Evolutionary conservation across 2,888 invertebrate species (phyloP).

Genomic region (Anagyrus pseudococci): DNA sequence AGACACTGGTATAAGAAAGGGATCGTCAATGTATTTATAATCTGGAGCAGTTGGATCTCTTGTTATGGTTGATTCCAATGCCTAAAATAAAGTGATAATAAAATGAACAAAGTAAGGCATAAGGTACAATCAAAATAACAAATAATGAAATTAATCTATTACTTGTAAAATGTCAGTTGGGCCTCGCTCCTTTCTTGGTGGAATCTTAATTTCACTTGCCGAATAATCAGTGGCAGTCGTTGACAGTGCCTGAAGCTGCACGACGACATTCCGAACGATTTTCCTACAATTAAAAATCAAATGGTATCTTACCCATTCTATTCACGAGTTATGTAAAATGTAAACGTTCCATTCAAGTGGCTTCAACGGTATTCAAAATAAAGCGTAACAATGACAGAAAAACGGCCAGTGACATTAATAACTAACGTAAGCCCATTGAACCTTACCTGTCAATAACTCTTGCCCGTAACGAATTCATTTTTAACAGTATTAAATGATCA

Average conservation of each 20-base stretch:
- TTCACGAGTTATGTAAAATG: too few relatives aligned
- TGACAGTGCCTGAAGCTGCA: slow-evolving; percentile 29
- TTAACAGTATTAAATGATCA: too few relatives aligned
- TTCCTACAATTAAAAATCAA: slow-evolving; percentile 27
- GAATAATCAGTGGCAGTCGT: slow-evolving; percentile 21
- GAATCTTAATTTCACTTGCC: slow-evolving; percentile 66
- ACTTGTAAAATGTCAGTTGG: slow-evolving; percentile 82
- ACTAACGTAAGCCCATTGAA: not conserved
- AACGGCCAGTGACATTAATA: not conserved
- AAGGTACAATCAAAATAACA: not conserved
- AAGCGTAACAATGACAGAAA: not conserved
- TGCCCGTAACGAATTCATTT: slow-evolving; percentile 44
- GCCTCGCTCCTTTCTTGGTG: slow-evolving; percentile 75
- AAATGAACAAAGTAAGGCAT: not conserved
- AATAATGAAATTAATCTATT: not conserved
- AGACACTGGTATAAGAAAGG: slow-evolving; percentile 80
- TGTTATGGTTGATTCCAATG: slow-evolving; percentile 79
- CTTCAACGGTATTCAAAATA: too few relatives aligned
- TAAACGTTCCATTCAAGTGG: too few relatives aligned
- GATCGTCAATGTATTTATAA: slow-evolving; percentile 92
- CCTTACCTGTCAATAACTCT: slow-evolving; percentile 39
- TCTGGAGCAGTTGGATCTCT: slow-evolving; percentile 85
- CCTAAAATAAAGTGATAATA: slow-evolving; percentile 59
- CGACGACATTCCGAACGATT: slow-evolving; percentile 22
- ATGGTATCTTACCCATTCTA: too few relatives aligned